Evolutionary conservation across 2,797 vertebrate species (phyloP), one percentile per base, ranked within the genome.

Genomic region (Anguilla megastoma): DNA sequence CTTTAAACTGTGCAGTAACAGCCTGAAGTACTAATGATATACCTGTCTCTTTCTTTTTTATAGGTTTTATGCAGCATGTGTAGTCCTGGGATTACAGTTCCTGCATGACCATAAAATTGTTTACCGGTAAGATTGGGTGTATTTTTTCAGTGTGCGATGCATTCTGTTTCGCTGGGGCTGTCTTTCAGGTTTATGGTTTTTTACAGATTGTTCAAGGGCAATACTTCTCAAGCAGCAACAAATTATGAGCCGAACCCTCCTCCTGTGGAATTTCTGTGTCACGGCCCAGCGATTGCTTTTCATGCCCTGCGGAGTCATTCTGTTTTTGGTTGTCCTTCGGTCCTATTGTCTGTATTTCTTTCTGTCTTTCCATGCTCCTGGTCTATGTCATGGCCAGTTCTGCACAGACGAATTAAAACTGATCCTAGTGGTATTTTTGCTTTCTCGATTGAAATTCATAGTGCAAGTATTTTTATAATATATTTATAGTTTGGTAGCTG

Each of bases 61-160:
- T 88, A 99, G 98, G 89, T 99, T 99, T 95, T 99, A 99, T 92
- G 98, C 98, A 66, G 98, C 98, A 0, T 99, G 98, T 88, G 98
- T 99, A 84, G 98, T 99, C 91, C 95, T 99, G 92, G 98, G 98
- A 82, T 96, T 99, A 91, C 98, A 99, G 92, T 99, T 97, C 93
- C 95, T 99, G 93, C 98, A 99, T 24, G 98, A 99, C 88, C 98
- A 99, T 95, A 99, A 98, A 96, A 99, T 99, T 92, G 98, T 99
- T 71, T 99, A 99, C 95, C 98, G 98, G 98, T 99, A 94, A 95
- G 96, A n/a, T 83, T 33, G 6, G 6, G 2, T n/a, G 24, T 36
- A 74, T 74, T 16, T 33, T 41, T 45, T 24, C 36, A 21, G 33
- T 41, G 36, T 45, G 14, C 76, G 45, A 24, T 41, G 5, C 76